Evolutionary conservation across 2,113 vertebrate species (phyloP).

Genomic region (Syngnathus typhle): DNA sequence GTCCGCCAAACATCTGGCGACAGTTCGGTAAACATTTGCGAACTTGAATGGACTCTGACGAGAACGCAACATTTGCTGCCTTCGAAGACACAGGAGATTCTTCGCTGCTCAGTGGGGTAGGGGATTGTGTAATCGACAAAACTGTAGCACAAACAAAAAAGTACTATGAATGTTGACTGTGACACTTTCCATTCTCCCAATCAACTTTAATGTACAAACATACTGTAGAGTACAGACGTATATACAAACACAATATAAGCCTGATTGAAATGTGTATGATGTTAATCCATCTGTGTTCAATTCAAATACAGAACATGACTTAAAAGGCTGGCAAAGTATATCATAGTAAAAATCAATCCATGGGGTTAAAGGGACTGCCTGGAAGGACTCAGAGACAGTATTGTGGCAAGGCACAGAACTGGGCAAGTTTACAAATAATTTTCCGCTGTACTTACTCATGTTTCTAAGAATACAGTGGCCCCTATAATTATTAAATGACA

Average conservation of each 20-base stretch:
- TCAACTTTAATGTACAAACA: not conserved
- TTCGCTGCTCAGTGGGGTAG: too few relatives aligned
- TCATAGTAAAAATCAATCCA: not conserved
- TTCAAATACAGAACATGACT: not conserved
- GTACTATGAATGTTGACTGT: not conserved
- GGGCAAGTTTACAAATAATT: slow-evolving; percentile 1
- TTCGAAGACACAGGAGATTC: too few relatives aligned
- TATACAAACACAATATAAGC: not conserved
- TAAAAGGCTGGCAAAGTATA: not conserved
- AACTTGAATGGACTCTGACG: too few relatives aligned
- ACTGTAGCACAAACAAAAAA: not conserved
- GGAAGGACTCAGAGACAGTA: not conserved
- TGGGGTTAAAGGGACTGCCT: not conserved
- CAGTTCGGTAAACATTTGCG: too few relatives aligned
- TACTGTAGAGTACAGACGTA: not conserved
- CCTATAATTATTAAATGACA: not conserved
- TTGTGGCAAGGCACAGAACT: not conserved
- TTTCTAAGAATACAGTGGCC: not conserved
- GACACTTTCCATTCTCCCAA: not conserved
- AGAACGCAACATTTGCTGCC: too few relatives aligned
- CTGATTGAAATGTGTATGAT: not conserved
- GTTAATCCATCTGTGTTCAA: not conserved
- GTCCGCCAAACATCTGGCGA: too few relatives aligned
- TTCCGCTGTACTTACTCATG: not conserved
- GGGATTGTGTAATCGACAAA: too few relatives aligned